A percentile compares a stretch with the other conserved stretches of the same genome.
These are phyloP conservation scores for Cichladusa arquata DNA, from an alignment of 2,113 vertebrate genomes.

Conservation along the genomic window DNA sequence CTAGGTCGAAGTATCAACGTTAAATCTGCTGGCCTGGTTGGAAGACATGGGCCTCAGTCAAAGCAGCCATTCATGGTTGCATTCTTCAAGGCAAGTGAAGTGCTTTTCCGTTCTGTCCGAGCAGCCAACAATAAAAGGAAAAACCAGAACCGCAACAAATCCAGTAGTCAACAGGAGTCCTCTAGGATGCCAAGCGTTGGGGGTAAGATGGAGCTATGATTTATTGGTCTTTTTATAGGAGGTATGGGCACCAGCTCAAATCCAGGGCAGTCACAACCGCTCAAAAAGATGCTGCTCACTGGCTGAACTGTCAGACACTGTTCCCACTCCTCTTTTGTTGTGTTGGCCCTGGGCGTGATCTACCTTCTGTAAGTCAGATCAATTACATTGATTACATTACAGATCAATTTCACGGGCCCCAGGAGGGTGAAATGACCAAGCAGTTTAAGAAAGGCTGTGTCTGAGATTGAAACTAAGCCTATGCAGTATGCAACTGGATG, in stretches of 20 bases:
- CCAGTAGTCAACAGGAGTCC: conserved; percentile 85
- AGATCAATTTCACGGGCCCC: not conserved
- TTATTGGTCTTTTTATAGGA: not conserved
- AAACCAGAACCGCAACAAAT: conserved; percentile 93
- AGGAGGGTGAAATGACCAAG: not conserved
- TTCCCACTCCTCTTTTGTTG: not conserved
- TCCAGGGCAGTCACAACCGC: not conserved
- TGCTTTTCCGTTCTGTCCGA: conserved; percentile 92
- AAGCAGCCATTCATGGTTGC: conserved; percentile 98
- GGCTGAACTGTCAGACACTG: not conserved
- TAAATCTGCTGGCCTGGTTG: conserved; percentile 92
- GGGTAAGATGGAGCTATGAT: conserved; percentile 74
- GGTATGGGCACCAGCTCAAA: not conserved
- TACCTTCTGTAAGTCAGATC: not conserved
- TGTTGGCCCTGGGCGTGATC: not conserved
- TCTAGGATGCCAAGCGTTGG: conserved; percentile 81
- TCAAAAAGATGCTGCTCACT: not conserved
- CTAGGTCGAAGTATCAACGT: conserved; percentile 92
- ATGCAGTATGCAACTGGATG: not conserved
- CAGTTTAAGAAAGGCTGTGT: not conserved
- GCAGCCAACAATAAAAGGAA: conserved; percentile 91
- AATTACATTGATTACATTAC: no score
- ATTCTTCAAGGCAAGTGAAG: conserved; percentile 98
- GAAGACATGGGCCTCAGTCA: conserved; percentile 92
- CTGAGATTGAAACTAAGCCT: not conserved